Base-by-base conservation (phyloP, 2,888 invertebrate genomes). In the Drosophila affinis region DNA sequence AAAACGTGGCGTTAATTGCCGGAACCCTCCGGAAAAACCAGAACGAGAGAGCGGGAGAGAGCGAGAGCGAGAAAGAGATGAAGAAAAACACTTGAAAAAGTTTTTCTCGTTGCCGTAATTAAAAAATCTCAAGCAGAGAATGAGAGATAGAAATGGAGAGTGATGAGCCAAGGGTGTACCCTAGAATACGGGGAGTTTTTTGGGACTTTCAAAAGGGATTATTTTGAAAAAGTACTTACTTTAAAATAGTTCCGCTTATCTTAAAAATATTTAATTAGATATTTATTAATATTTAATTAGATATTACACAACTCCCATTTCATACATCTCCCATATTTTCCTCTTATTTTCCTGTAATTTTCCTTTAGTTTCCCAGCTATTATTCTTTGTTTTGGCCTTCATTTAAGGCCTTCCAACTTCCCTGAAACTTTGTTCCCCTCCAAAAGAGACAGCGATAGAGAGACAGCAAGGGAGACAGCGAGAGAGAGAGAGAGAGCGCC, bases 1-100 rank as follows among this genome's bases (percentile, higher is more conserved):
- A 60, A 68, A 68, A 73, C 73, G 68, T 59, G 75, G 70, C 77
- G 82, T 85, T 82, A 82, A 84, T 82, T 79, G 79, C 79, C 67
- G 76, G 58, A 78, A 70, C 64, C 62, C 49, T 44, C 54, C 56
- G 55, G 46, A 56, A 67, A 53, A 62, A 59, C 53, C 34, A 39
- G 14, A 39, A 39, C 39, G 6, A 72, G 29, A 62, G 62, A 61
- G 61, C 48, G 29, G 18, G 39, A 46, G 34, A 72, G 32, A 62
- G 62, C 18, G 18, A 1, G 18, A 18, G 18, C 18, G 18, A 62
- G 63, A 48, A 29, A 29, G 39, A 49, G 39, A 9, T 49, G 63
- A 61, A 54, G 53, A 29, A 54, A 72, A 59, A 32, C 69, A 71
- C 72, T 81, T 69, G 70, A 71, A 62, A 70, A 79, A 75, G 57